Conservation (phyloP, 2,888 invertebrate genomes). For the Myopa testacea region DNA sequence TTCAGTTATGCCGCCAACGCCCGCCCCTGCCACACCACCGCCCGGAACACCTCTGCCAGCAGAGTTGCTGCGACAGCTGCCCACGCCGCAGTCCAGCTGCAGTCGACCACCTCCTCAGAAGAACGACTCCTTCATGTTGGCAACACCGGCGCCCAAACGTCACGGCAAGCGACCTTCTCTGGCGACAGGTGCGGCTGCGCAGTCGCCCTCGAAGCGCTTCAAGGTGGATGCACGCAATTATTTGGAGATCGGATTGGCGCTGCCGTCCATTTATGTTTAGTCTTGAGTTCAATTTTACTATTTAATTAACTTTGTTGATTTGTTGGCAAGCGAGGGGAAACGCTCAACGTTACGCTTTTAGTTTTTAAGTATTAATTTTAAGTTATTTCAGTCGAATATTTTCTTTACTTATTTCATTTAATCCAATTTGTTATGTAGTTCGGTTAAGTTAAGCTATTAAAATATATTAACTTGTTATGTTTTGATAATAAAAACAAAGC, state of each 20-base stretch:
- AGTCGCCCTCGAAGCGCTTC: conserved; percentile 50
- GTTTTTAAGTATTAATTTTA: conserved; percentile 49
- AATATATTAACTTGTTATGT: conserved; percentile 29
- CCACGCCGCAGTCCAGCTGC: conserved; percentile 49
- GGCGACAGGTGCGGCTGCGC: not conserved
- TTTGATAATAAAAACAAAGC: conserved; percentile 14
- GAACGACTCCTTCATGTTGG: conserved; percentile 57
- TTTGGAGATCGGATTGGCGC: conserved; percentile 64
- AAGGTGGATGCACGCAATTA: conserved; percentile 60
- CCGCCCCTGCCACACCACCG: conserved; percentile 52
- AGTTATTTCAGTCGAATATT: conserved; percentile 34
- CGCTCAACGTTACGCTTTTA: conserved; percentile 64
- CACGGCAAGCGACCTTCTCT: conserved; percentile 31
- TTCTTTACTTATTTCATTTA: conserved; percentile 48
- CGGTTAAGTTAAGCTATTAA: conserved; percentile 29
- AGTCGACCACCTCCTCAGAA: not conserved
- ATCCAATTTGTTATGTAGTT: conserved; percentile 61
- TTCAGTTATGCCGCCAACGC: conserved; percentile 49
- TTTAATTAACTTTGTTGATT: conserved; percentile 27
- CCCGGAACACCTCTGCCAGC: conserved; percentile 42
- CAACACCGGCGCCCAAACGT: conserved; percentile 56
- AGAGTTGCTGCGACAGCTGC: conserved; percentile 49
- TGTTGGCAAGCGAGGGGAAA: conserved; percentile 65
- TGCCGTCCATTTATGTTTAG: conserved; percentile 65
- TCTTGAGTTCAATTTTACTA: conserved; percentile 14